Conservation (phyloP, 2,797 vertebrate genomes). For the Sebastes glaucus region DNA sequence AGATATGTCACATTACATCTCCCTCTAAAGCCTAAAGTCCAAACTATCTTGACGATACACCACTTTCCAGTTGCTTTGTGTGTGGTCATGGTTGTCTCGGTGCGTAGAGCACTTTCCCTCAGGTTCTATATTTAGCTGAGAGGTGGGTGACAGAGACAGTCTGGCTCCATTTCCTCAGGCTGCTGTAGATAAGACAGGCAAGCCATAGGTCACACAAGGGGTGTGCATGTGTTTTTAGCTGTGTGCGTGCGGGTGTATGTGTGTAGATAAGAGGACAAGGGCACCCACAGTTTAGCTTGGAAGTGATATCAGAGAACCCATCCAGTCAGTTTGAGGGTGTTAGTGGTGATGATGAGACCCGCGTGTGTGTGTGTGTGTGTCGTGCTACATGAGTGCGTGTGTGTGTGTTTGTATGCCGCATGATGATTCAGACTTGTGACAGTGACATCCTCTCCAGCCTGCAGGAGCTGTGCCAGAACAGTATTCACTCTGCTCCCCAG, state of each 20-base stretch:
- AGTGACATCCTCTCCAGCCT: conserved; percentile 28
- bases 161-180: conserved; percentile 73
- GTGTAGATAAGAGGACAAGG: conserved; percentile 44
- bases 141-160: conserved; percentile 66
- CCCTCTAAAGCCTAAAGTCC: conserved; percentile 33
- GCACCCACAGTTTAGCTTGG: conserved; percentile 28
- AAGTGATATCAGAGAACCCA: conserved; percentile 47
- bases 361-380: not conserved
- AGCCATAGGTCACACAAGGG: conserved; percentile 57
- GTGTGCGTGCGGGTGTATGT: not conserved
- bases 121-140: conserved; percentile 70
- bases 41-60: conserved; percentile 18
- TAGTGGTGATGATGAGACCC: conserved; percentile 38
- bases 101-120: conserved; percentile 45
- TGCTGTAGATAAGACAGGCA: conserved; percentile 61
- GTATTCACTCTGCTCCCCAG: not conserved
- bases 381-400: not conserved
- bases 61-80: conserved; percentile 44
- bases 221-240: conserved; percentile 22
- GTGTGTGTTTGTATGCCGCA: not conserved
- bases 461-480: conserved; percentile 8
- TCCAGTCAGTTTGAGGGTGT: conserved; percentile 47
- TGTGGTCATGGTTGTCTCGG: conserved; percentile 61
- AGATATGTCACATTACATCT: conserved; percentile 58
- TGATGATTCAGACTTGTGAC: conserved; percentile 26